Evolutionary conservation across 92 coral and sea anemone genomes (phyloP), one percentile per base, ranked within the genome.

Genomic region (Siderastrea siderea): DNA sequence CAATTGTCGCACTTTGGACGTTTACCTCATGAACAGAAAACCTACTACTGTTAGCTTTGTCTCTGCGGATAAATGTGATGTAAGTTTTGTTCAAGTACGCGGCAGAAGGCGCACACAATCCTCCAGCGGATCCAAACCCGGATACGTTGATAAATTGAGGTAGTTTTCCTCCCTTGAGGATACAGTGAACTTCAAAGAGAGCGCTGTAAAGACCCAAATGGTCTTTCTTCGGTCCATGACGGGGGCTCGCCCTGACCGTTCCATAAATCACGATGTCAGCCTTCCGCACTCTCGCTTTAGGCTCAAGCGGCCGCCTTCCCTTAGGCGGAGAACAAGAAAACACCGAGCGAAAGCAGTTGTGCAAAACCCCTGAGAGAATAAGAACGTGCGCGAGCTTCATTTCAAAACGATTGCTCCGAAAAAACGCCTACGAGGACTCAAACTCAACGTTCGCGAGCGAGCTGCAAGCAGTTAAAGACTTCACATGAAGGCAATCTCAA

Each of bases 281-380:
- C 63, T 90, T 86, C 69, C 80, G 48, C 5, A 95, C 99, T 86
- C 99, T 85, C 65, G 84, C 82, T 50, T 74, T 77, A 47, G 93
- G 92, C 47, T 87, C 73, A 71, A 90, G 80, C 65, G 85, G 87
- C 49, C 72, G 62, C 98, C 97, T 92, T 15, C 83, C 88, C 14
- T 83, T 74, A 6, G 98, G 98, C 59, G 96, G 97, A n/a, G 99
- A 95, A 75, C 99, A 97, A 58, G 91, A 91, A 46, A 91, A 64
- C 61, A 92, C 87, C 19, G 19, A 61, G 54, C 70, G 84, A 84
- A 88, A 78, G 8, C 68, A 89, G 65, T 81, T 69, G 73, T 58
- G 85, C 67, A 90, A 80, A 72, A 93, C 55, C 71, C 96, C 91
- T 58, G 85, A 50, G 70, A 86, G 89, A 80, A 83, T 74, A 74